Base-by-base conservation (phyloP, 2,888 invertebrate genomes). In the Volucella zonaria region DNA sequence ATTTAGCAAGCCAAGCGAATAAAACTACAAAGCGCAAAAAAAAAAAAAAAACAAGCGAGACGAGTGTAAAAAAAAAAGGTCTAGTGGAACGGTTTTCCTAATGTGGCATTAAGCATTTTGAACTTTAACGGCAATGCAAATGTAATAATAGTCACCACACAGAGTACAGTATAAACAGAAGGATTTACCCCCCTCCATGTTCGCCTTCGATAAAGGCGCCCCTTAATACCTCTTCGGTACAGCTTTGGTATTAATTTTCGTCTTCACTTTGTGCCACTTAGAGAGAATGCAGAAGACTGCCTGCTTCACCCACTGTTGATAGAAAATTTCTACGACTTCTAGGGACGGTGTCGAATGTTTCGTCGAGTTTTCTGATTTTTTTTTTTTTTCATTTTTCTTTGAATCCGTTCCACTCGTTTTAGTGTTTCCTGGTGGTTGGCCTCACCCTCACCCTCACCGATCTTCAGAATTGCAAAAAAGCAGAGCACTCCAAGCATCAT, bases 311-410 rank as follows among this genome's bases (percentile, higher is more conserved):
- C 64, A 4, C 3, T 45, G 15, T n/a, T 15, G 23, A 9, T 59
- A 11, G 61, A 75, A 75, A 49, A 58, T 75, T 80, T 83, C 71
- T 83, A 83, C 23, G 83, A 80, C 83, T 83, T 83, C 83, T 83
- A 61, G 64, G 51, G 68, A 59, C 70, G 79, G 83, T 83, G 79
- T 83, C 83, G 75, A 83, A 83, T 83, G 80, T 66, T 83, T 78
- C 78, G 74, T 68, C 51, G 67, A 66, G 23, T 40, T 74, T 58
- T 18, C 18, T 18, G 18, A 1, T 8, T 11, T 3, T 54, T 23
- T 38, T 66, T 47, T 43, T 71, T 61, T 54, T 23, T 38, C 61
- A 42, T 43, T 71, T 61, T 64, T 70, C 18, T 76, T 23, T 23
- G 18, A 70, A 75, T 79, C 70, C 75, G 49, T 62, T 83, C 68